Percentiles rank a stretch among this genome's conserved stretches.
Evolutionary conservation across 2,113 vertebrate species (phyloP).

Genomic region (Nesogale talazaci): DNA sequence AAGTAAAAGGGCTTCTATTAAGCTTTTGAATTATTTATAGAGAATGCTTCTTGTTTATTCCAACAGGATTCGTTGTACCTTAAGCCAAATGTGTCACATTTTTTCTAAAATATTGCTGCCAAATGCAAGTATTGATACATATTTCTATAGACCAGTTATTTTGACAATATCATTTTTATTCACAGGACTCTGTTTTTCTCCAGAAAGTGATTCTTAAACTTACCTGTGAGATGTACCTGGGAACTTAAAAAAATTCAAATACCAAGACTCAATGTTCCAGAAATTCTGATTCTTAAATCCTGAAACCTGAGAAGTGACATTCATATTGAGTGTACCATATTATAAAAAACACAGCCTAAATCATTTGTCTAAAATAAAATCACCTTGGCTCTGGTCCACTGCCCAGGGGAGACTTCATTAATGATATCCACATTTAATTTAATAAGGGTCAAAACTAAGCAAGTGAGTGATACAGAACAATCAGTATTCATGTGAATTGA

Average conservation of each 20-base stretch:
- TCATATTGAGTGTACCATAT: not conserved
- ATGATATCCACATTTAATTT: constrained; percentile 52
- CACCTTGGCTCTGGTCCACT: constrained; percentile 13
- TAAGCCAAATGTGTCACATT: constrained; percentile 66
- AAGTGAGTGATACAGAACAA: not conserved
- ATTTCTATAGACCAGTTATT: constrained; percentile 5
- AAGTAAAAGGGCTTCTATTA: constrained; percentile 64
- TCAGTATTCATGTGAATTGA: not conserved
- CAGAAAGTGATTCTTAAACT: not conserved
- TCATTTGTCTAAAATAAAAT: constrained; percentile 40
- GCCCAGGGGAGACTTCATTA: constrained; percentile 43
- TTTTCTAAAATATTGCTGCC: constrained; percentile 53
- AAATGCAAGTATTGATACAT: constrained; percentile 9
- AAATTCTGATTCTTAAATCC: not conserved
- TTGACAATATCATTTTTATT: not conserved
- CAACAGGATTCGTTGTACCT: constrained; percentile 62
- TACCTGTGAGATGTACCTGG: not conserved
- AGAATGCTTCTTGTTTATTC: constrained; percentile 74
- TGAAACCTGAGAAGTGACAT: not conserved
- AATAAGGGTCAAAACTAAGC: not conserved
- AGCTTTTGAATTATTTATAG: constrained; percentile 68
- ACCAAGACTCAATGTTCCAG: fast-evolving
- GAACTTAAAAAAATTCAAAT: not conserved
- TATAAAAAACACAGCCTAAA: not conserved
- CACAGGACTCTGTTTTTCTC: not conserved